Base-by-base conservation (phyloP, 2,113 vertebrate genomes). In the Atractosteus spatula region DNA sequence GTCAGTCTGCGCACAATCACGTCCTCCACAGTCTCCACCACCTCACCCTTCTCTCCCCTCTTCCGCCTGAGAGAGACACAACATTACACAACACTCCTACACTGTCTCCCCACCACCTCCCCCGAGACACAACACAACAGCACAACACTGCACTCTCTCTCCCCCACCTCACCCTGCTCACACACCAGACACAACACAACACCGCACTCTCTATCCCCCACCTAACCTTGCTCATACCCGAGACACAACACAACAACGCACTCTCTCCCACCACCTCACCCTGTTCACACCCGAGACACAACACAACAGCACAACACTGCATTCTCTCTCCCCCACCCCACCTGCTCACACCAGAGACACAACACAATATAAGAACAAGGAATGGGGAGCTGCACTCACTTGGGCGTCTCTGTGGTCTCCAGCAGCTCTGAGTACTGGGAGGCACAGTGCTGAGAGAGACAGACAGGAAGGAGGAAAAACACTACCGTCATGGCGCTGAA, bases 21-120 rank as follows among this genome's bases (percentile, higher is more conserved):
- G 78, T 99, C 98, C 85, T 99, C 98, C 51, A 98, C 96, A 0
- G 98, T 99, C 91, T 99, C 98, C 0, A 99, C 98, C 79, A 99
- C 97, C 82, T 99, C 97, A 1, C 98, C 98, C 74, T 98, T 97
- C 88, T 99, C 98, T 5, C 98, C 97, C 8, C 98, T 93, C 81
- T 99, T 99, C 79, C 98, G 95, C 74, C 98, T 99, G 76, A 16
- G 64, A 0, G 65, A 11, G 80, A 69, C 43, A 75, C 3, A 74
- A 17, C 51, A n/a, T 43, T 3, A 66, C 8, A 56, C 47, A 55
- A 66, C 14, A 59, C 54, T 42, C 17, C 41, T 13, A 13, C 73
- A 68, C 10, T 6, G 7, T 7, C 5, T 16, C 41, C 13, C 41
- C 51, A 45, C 41, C 43, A 7, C 41, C 68, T 65, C 45, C 44